Percentiles rank a stretch among this genome's conserved stretches.
phyloP scores from a whole-genome alignment of 2,888 invertebrate genomes.

The Phalera bucephala region DNA sequence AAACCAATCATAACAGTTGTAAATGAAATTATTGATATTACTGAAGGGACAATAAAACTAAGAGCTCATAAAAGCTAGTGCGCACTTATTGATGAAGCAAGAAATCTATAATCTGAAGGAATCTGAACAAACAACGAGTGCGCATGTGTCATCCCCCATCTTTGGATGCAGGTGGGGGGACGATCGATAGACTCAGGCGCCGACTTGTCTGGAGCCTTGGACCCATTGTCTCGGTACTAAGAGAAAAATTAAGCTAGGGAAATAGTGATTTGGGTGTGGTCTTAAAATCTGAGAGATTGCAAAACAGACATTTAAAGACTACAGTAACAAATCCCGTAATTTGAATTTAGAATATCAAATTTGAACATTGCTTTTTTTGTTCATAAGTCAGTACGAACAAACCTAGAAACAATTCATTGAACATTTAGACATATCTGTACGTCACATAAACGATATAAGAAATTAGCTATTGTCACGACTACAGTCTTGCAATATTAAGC shows the following conservation, averaged over 20 bases:
- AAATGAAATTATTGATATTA: slow-evolving; percentile 10
- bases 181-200: slow-evolving; percentile 76
- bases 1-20: slow-evolving; percentile 9
- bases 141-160: slow-evolving; percentile 56
- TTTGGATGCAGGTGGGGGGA: slow-evolving; percentile 20
- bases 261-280: slow-evolving; percentile 10
- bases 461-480: too few species aligned
- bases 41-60: slow-evolving; percentile 24
- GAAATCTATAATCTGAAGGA: slow-evolving; percentile 57
- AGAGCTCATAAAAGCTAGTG: slow-evolving; percentile 23
- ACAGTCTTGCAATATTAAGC: too few species aligned
- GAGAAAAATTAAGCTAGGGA: background rate
- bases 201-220: slow-evolving; percentile 68
- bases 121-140: slow-evolving; percentile 55
- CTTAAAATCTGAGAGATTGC: too few species aligned
- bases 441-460: too few species aligned
- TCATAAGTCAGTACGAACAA: too few species aligned
- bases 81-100: slow-evolving; percentile 23
- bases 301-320: too few species aligned
- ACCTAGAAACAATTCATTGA: too few species aligned
- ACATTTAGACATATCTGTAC: too few species aligned
- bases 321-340: too few species aligned
- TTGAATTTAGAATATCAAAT: too few species aligned
- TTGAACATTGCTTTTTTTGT: too few species aligned
- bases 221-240: slow-evolving; percentile 15